Conservation (phyloP, 2,113 vertebrate species). For the Psittacara wagleri region DNA sequence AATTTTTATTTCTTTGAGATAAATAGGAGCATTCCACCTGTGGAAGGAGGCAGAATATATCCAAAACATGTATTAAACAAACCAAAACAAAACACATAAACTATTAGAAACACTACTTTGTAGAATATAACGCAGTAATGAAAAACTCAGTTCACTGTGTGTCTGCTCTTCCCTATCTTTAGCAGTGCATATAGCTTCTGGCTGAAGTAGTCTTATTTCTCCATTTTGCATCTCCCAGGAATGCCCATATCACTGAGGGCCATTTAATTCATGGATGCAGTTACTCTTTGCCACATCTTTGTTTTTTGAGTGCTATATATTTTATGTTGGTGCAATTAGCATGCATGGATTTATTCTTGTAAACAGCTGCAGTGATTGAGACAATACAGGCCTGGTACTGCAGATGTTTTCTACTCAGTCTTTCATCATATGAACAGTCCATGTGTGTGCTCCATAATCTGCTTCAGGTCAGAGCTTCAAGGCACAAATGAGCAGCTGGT, state of each 20-base stretch:
- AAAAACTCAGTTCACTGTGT: neutral
- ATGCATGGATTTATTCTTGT: neutral
- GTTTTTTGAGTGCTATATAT: neutral
- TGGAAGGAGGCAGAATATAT: neutral
- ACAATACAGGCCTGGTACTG: neutral
- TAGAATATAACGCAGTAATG: neutral
- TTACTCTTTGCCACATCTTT: neutral
- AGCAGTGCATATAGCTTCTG: neutral
- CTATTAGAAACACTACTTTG: neutral
- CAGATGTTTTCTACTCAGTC: neutral
- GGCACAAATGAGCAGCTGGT: neutral
- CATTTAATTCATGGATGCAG: neutral
- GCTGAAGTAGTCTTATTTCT: neutral
- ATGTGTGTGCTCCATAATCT: neutral
- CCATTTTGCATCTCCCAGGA: neutral
- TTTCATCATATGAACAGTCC: neutral
- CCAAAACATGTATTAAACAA: neutral
- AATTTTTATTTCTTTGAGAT: neutral
- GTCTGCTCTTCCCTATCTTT: neutral
- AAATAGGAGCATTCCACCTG: neutral
- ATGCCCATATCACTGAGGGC: neutral
- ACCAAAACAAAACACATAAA: neutral
- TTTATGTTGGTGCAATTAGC: neutral
- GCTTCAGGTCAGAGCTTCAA: neutral
- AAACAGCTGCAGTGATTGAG: neutral